Percentiles rank a stretch among this genome's conserved stretches.
Evolutionary conservation across 2,797 vertebrate species (phyloP).

Genomic region (Ficedula albicollis): DNA sequence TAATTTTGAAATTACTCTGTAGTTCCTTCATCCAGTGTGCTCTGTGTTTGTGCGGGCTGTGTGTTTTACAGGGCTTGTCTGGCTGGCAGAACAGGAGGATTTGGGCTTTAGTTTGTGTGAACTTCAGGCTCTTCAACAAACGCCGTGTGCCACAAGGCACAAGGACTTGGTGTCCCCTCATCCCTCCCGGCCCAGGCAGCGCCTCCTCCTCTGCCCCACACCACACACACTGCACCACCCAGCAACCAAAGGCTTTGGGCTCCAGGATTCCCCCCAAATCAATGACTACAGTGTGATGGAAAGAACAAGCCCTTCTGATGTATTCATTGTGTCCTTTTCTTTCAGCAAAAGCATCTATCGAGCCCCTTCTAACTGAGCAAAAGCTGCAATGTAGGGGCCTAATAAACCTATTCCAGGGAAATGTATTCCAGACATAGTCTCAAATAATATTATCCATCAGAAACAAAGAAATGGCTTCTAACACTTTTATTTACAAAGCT

Average conservation of each 20-base stretch:
- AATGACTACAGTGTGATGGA: neutral
- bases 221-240: rapidly evolving
- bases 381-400: rapidly evolving
- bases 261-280: neutral
- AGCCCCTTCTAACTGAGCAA: neutral
- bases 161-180: too few species aligned
- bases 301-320: neutral
- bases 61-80: neutral
- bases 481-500: too few species aligned
- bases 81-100: neutral
- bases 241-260: rapidly evolving
- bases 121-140: rapidly evolving
- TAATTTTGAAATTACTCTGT: neutral
- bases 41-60: neutral
- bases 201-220: too few species aligned
- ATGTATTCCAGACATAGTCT: neutral
- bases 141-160: too few species aligned
- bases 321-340: neutral
- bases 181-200: too few species aligned
- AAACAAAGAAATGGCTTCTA: neutral
- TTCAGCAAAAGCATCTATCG: rapidly evolving
- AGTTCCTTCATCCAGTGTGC: rapidly evolving
- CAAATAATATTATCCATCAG: neutral
- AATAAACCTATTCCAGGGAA: neutral
- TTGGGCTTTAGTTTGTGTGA: neutral